These are phyloP conservation scores for Procambarus virginalis DNA, from an alignment of 1,140 invertebrate species.

Conservation along the genomic window DNA sequence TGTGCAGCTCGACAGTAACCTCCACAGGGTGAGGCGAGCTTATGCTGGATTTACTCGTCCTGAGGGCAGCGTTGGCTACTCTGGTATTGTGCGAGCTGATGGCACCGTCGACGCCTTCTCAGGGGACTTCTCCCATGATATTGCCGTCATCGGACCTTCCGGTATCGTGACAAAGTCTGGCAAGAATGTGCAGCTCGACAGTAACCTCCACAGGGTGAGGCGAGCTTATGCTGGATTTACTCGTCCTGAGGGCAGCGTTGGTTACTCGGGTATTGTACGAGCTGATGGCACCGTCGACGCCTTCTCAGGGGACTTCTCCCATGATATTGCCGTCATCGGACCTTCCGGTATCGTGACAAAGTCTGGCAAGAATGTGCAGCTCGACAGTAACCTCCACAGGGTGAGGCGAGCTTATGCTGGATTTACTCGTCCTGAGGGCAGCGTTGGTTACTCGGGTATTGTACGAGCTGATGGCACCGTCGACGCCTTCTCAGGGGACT, in stretches of 20 bases:
- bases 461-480: conserved; percentile 6
- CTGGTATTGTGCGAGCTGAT: neutral
- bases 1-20: neutral
- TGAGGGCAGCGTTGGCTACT: neutral
- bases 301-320: neutral
- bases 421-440: conserved; percentile 1
- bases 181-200: conserved; percentile 13
- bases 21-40: neutral
- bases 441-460: neutral
- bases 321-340: conserved; percentile 6
- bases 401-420: neutral
- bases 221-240: neutral
- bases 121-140: conserved; percentile 3
- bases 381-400: conserved; percentile 8
- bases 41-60: conserved; percentile 5
- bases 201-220: conserved; percentile 15
- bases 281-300: neutral
- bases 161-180: conserved; percentile 25
- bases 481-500: neutral
- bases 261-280: neutral
- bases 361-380: conserved; percentile 27
- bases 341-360: conserved; percentile 18
- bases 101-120: conserved; percentile 3
- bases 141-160: neutral
- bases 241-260: neutral